These are phyloP conservation scores for Typhlichthys eigenmanni DNA, from an alignment of 2,797 vertebrate species.

Conservation along the genomic window DNA sequence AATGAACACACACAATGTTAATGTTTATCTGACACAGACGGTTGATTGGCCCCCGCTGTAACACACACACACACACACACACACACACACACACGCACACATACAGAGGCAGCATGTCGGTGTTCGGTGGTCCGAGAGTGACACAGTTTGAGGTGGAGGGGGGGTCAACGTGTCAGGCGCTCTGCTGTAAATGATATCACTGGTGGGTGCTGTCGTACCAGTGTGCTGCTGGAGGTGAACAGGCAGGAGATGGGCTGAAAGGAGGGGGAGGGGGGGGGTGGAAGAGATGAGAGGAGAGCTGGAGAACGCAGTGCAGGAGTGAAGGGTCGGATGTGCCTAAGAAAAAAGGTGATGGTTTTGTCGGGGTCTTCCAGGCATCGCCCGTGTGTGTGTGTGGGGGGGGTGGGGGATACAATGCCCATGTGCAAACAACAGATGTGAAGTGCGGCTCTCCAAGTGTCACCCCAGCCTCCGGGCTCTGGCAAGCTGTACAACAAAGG, in stretches of 20 bases:
- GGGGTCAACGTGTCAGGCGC: too few species aligned
- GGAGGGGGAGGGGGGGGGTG: background rate
- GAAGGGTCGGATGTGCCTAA: background rate
- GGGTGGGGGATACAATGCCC: slow-evolving; percentile 57
- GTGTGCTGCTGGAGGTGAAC: background rate
- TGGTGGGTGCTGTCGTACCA: background rate
- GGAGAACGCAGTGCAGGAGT: slow-evolving; percentile 10
- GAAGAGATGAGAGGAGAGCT: slow-evolving; percentile 19
- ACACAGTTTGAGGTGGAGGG: background rate
- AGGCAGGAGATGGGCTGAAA: slow-evolving; percentile 5
- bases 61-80: slow-evolving; percentile 10
- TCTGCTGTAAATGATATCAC: too few species aligned
- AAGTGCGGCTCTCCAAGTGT: slow-evolving; percentile 40
- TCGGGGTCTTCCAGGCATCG: slow-evolving; percentile 34
- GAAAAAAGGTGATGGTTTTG: slow-evolving; percentile 42
- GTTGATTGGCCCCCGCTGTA: background rate
- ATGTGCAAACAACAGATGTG: slow-evolving; percentile 74
- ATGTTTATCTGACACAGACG: slow-evolving; percentile 46
- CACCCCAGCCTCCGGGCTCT: slow-evolving; percentile 50
- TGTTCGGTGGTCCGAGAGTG: slow-evolving; percentile 3
- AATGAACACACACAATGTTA: slow-evolving; percentile 35
- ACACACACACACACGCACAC: slow-evolving; percentile 1
- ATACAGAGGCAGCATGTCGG: background rate
- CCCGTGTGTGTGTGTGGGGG: slow-evolving; percentile 12
- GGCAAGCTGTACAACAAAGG: slow-evolving; percentile 55